Percentiles rank a stretch among this genome's conserved stretches.
Conservation (phyloP, 2,888 invertebrate species). For the Lasioglossum morio region DNA sequence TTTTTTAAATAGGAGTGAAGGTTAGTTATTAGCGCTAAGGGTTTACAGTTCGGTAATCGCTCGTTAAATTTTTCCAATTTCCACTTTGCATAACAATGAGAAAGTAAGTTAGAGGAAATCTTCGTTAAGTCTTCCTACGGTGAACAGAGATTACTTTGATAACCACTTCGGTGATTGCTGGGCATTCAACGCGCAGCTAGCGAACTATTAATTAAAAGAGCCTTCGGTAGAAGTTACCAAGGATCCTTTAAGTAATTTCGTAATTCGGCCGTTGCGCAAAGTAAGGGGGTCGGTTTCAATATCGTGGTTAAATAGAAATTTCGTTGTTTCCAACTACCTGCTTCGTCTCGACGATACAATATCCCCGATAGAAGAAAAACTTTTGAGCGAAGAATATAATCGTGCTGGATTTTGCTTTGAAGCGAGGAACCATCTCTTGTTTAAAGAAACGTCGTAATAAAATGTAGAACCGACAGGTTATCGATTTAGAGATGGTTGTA, state of each 20-base stretch:
- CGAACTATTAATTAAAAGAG: conserved; percentile 61
- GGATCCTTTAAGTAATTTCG: conserved; percentile 63
- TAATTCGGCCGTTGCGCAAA: conserved; percentile 54
- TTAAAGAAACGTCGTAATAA: not conserved
- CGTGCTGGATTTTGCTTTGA: conserved; percentile 28
- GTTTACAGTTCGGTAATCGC: conserved; percentile 23
- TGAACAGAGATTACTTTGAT: conserved; percentile 61
- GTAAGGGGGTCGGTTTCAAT: conserved; percentile 48
- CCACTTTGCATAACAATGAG: conserved; percentile 27
- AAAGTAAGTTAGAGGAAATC: conserved; percentile 40
- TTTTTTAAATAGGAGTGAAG: not conserved
- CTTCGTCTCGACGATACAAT: conserved; percentile 10
- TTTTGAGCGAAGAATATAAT: not conserved
- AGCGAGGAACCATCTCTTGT: not conserved
- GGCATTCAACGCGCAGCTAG: conserved; percentile 56
- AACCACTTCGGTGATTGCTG: conserved; percentile 58
- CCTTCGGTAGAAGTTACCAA: conserved; percentile 50
- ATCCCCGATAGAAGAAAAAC: conserved; percentile 25
- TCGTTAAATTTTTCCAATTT: conserved; percentile 22
- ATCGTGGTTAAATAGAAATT: conserved; percentile 55
- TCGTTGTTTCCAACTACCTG: conserved; percentile 45
- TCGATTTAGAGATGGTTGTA: not conserved
- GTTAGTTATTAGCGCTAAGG: conserved; percentile 3
- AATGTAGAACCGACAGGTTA: not conserved
- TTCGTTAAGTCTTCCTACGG: conserved; percentile 30